Conservation (phyloP, 2,888 invertebrate genomes). For the Apamea monoglypha region DNA sequence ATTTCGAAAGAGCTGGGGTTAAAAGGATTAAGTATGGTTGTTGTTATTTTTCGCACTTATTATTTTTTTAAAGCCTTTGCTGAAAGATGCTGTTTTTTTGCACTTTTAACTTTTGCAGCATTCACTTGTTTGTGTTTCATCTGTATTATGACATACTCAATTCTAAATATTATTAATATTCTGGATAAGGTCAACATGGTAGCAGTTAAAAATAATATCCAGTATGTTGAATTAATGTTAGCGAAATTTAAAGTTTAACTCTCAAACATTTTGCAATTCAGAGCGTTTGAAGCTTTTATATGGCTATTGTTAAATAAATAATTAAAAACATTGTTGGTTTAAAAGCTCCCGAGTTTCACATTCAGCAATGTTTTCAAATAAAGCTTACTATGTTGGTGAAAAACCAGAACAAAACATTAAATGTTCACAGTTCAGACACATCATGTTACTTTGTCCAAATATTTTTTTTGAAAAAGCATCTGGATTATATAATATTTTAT, state of each 20-base stretch:
- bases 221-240: neutral
- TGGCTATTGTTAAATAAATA: neutral
- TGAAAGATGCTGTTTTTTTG: neutral
- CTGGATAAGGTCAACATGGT: too few species aligned
- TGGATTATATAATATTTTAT: neutral
- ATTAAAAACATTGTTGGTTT: slow-evolving; percentile 5
- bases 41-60: neutral
- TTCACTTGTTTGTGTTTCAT: neutral
- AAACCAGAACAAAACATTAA: too few species aligned
- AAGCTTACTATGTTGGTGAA: neutral
- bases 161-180: neutral
- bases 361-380: neutral
- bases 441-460: too few species aligned
- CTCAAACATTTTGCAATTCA: neutral
- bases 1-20: slow-evolving; percentile 3
- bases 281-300: neutral
- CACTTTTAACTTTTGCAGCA: too few species aligned
- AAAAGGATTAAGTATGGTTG: neutral
- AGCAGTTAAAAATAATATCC: neutral
- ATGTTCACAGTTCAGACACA: too few species aligned
- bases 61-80: neutral
- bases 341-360: neutral
- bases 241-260: neutral
- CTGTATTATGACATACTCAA: neutral
- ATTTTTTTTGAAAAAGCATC: neutral